phyloP scores from a whole-genome alignment of 2,797 vertebrate genomes.

The Macropodus opercularis region DNA sequence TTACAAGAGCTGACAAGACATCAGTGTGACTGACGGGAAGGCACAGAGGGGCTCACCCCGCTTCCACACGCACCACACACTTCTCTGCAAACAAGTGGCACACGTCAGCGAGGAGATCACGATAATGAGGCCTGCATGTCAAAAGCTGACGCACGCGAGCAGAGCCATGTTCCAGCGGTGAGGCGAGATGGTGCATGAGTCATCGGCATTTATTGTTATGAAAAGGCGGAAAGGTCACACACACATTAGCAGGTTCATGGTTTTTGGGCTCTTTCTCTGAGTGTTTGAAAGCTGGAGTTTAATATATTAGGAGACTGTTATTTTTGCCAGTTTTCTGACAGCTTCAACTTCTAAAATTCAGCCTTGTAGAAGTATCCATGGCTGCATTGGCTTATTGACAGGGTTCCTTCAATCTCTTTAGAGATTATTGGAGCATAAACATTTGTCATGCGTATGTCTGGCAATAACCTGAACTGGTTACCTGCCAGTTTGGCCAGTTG shows the following conservation, averaged over 20 bases:
- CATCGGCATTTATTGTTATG: constrained; percentile 10
- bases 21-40: constrained; percentile 39
- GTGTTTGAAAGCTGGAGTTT: too few species aligned
- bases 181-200: neutral
- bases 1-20: constrained; percentile 14
- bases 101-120: constrained; percentile 23
- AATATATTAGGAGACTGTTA: too few species aligned
- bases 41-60: neutral
- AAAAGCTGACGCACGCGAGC: constrained; percentile 3
- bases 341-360: too few species aligned
- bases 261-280: constrained; percentile 14
- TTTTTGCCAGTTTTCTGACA: too few species aligned
- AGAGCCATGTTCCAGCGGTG: too few species aligned
- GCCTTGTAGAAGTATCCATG: too few species aligned
- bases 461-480: too few species aligned
- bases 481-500: too few species aligned
- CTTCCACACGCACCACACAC: constrained; percentile 7
- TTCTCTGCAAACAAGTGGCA: constrained; percentile 20
- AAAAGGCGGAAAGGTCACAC: constrained; percentile 30
- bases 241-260: constrained; percentile 32
- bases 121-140: constrained; percentile 42
- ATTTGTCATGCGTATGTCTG: too few species aligned
- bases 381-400: too few species aligned
- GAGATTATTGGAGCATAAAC: too few species aligned
- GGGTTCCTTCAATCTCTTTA: too few species aligned